Base-by-base conservation (phyloP, 2,113 vertebrate genomes). In the Dipodomys merriami region DNA sequence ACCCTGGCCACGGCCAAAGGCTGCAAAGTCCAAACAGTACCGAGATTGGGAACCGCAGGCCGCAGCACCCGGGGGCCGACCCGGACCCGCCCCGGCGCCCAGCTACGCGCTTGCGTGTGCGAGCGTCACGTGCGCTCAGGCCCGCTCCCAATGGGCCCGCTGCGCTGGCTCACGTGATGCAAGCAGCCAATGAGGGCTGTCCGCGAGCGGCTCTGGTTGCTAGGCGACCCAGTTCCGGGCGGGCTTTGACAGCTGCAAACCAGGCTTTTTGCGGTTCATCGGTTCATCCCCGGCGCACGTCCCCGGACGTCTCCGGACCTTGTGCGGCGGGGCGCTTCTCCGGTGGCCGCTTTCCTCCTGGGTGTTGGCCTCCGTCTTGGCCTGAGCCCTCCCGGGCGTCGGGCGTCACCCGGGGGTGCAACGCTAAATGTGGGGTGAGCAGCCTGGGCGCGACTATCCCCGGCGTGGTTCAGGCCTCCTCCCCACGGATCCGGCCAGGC, bases 201-300 rank as follows among this genome's bases (percentile, higher is more conserved):
- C 82, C 2, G 83, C 11, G 5, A 25, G 0, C 25, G 33, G 19
- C 35, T 62, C 27, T 16, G 60, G 94, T 96, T 95, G 95, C 95
- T 97, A 95, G 77, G 86, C 81, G 88, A 94, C 94, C 1, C 1
- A 10, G 19, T 10, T 0, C 5, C 5, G 1, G 15, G 9, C 6
- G 2, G 6, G 35, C 8, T n/a, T 11, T 9, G 13, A 62, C n/a
- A 10, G 65, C 29, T 35, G 53, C 11, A 39, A 39, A 60, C 8
- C 57, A 60, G 57, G 57, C 57, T 60, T 39, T 39, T 39, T 39
- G 39, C 39, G 39, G 39, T 39, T 39, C 39, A 39, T 39, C 39
- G 39, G 39, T 39, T 39, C 39, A 39, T 39, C 39, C 11, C 18
- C 33, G 20, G 23, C 5, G 1, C 53, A 57, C 16, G 53, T 57